Evolutionary conservation across 2,888 invertebrate species (phyloP).

Genomic region (Dicyrtoma fusca): DNA sequence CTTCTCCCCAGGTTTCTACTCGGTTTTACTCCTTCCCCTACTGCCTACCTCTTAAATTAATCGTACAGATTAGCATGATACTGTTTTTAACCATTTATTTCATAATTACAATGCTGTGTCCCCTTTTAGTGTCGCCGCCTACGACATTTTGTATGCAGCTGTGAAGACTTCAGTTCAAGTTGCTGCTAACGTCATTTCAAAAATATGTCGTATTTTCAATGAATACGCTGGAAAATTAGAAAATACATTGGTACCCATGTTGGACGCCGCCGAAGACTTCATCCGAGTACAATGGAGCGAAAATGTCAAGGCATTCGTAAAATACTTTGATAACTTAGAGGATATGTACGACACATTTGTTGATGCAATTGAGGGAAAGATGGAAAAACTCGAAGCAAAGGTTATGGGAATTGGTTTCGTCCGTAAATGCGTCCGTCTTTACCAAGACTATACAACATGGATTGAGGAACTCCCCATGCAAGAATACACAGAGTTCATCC

Average conservation of each 20-base stretch:
- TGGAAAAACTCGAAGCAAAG: slow-evolving; percentile 51
- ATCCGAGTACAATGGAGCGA: slow-evolving; percentile 43
- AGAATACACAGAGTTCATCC: slow-evolving; percentile 52
- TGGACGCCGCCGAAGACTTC: slow-evolving; percentile 45
- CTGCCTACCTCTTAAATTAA: too few relatives aligned
- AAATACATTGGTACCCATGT: slow-evolving; percentile 41
- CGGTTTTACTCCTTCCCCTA: too few relatives aligned
- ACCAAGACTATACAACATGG: slow-evolving; percentile 57
- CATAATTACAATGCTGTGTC: too few relatives aligned
- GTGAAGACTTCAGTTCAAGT: too few relatives aligned
- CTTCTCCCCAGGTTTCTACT: too few relatives aligned
- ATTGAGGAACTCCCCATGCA: slow-evolving; percentile 58
- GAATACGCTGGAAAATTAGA: slow-evolving; percentile 49
- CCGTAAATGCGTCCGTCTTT: slow-evolving; percentile 48
- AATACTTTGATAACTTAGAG: slow-evolving; percentile 37
- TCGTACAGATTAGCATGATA: too few relatives aligned
- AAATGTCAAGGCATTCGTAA: slow-evolving; percentile 34
- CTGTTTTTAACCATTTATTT: too few relatives aligned
- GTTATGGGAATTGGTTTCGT: slow-evolving; percentile 50
- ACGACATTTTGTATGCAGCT: too few relatives aligned
- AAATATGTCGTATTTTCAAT: slow-evolving; percentile 9
- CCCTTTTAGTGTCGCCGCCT: too few relatives aligned
- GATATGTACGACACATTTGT: slow-evolving; percentile 43
- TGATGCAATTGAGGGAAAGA: slow-evolving; percentile 50
- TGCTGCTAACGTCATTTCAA: too few relatives aligned